These are phyloP conservation scores for Hypocryptadius cinnamomeus DNA, from an alignment of 2,113 vertebrate species.

Conservation along the genomic window DNA sequence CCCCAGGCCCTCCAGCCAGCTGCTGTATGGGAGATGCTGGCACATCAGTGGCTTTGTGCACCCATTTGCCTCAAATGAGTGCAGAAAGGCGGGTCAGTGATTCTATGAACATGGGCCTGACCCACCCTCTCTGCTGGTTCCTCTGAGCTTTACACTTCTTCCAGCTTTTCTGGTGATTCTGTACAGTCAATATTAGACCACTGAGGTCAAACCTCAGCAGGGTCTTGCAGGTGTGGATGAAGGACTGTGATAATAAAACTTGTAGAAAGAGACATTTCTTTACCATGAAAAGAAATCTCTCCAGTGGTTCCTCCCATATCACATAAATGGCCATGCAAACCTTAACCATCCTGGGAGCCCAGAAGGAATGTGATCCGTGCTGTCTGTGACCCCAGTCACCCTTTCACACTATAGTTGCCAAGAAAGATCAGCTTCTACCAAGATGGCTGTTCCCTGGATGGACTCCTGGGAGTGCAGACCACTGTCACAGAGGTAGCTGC, in stretches of 20 bases:
- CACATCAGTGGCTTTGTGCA: not conserved
- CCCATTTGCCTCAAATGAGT: not conserved
- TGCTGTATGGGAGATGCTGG: not conserved
- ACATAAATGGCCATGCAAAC: not conserved
- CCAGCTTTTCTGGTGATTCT: not conserved
- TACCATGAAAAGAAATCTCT: not conserved
- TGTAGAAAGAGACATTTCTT: not conserved
- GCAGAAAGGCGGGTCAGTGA: not conserved
- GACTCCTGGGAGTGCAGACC: not conserved
- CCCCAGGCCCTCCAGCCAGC: not conserved
- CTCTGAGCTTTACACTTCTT: not conserved
- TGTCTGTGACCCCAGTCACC: not conserved
- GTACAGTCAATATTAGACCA: not conserved
- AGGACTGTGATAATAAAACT: not conserved
- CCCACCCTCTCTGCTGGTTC: not conserved
- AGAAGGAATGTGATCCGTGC: not conserved
- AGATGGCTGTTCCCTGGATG: not conserved
- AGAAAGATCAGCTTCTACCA: not conserved
- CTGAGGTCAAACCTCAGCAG: not conserved
- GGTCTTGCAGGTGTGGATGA: not conserved
- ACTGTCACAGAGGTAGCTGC: not conserved
- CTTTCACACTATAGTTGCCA: not conserved
- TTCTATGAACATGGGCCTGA: not conserved
- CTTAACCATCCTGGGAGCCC: not conserved
- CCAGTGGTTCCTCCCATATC: not conserved